Evolutionary conservation across 1,140 invertebrate genomes (phyloP).

Genomic region (Aplysia californica): DNA sequence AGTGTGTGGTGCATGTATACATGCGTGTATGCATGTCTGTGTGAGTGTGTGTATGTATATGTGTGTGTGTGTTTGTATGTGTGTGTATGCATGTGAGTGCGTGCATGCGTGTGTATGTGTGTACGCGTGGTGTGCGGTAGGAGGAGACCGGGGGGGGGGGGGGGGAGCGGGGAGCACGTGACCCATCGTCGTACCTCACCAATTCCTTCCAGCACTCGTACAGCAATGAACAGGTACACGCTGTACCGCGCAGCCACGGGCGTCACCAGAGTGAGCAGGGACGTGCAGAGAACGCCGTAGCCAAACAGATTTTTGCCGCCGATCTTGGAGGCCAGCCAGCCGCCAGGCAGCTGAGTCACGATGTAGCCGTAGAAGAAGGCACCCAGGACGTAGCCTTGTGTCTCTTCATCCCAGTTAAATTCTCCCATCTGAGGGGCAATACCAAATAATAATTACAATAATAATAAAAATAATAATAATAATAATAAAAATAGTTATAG

Average conservation of each 20-base stretch:
- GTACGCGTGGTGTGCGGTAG: no score
- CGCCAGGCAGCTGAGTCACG: conserved; percentile 74
- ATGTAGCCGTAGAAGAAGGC: conserved; percentile 87
- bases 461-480: background rate
- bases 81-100: no score
- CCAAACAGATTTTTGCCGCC: conserved; percentile 85
- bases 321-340: conserved; percentile 80
- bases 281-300: conserved; percentile 81
- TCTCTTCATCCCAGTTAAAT: conserved; percentile 83
- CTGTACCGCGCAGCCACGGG: conserved; percentile 78
- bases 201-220: conserved; percentile 88
- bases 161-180: no score
- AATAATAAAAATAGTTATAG: no score
- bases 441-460: background rate
- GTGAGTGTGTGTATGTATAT: no score
- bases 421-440: conserved; percentile 67
- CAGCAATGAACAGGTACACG: conserved; percentile 77
- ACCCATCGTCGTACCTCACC: conserved; percentile 90
- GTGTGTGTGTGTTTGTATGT: no score
- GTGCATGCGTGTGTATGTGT: no score
- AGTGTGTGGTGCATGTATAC: no score
- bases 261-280: conserved; percentile 83
- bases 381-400: conserved; percentile 83
- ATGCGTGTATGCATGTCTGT: no score
- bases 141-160: no score